phyloP scores from a whole-genome alignment of 2,113 vertebrate genomes.

The Syrmaticus mikado region DNA sequence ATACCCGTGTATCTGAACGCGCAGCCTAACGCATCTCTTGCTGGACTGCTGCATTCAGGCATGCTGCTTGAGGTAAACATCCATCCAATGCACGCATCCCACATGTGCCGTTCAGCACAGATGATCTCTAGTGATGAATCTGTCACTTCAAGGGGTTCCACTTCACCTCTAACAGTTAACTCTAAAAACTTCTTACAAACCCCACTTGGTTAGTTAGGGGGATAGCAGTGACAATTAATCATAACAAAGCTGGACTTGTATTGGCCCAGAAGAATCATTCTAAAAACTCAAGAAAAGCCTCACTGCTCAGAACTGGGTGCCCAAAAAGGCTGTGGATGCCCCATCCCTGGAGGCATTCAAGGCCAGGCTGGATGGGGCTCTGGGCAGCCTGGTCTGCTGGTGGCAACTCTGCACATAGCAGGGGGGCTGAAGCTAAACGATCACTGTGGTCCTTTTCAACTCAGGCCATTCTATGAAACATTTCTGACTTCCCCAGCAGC shows the following conservation, averaged over 20 bases:
- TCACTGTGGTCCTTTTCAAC: no score
- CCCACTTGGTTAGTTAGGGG: background rate
- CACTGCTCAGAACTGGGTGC: background rate
- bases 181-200: background rate
- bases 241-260: background rate
- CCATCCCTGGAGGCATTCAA: no score
- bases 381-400: no score
- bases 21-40: background rate
- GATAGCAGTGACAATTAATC: background rate
- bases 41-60: background rate
- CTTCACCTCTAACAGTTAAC: background rate
- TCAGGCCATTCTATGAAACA: no score
- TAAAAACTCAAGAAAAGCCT: background rate
- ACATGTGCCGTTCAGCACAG: fast-evolving
- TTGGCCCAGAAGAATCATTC: background rate
- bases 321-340: no score
- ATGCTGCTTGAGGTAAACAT: background rate
- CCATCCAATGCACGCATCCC: fast-evolving
- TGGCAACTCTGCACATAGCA: no score
- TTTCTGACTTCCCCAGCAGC: fast-evolving
- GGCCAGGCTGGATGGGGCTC: no score
- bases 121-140: background rate
- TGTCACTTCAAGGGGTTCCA: background rate
- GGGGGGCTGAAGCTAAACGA: no score
- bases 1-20: no score